Base-by-base conservation (phyloP, 2,113 vertebrate species). In the Progne subis region DNA sequence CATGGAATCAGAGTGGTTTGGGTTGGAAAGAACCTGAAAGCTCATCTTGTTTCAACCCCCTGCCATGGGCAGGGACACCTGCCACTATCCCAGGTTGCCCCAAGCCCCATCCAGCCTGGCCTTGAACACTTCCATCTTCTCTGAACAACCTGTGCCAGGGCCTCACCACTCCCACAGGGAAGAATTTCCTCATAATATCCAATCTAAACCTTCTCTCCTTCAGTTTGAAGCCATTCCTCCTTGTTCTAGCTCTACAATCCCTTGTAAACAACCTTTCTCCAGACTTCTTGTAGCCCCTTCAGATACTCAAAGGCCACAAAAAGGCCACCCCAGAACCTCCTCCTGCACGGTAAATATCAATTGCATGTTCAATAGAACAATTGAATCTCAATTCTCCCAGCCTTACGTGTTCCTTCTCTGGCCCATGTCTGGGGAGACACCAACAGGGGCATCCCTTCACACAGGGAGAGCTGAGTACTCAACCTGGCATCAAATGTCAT, bases 381-480 rank as follows among this genome's bases (percentile, higher is more conserved):
- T 37, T 37, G 37, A 49, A 11, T 19, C 71, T 34, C 56, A 70
- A 1, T 43, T 19, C 25, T 20, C 49, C 49, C 55, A 69, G 25
- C 34, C 20, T 23, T 12, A 19, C 25, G 0, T 9, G 49, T 31
- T 60, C 57, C 21, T 82, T 14, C 57, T 53, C 50, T 50, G 64
- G 24, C 46, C 47, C 11, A 0, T 4, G 26, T 23, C 70, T 64
- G 47, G 32, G 34, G 52, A n/a, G 24, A 8, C 3, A 1, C 60
- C 78, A 46, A 0, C 0, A 3, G 55, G 67, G 46, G 20, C 32
- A n/a, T 5, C 41, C 55, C 32, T 26, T 31, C 37, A 49, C 0
- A 0, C 3, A 29, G 71, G 1, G 1, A 25, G 32, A 60, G 7
- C 0, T 18, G 67, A 70, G 43, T 28, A 1, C 50, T 43, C 2